phyloP scores from a whole-genome alignment of 2,888 invertebrate genomes.

The Eupithecia subumbrata region DNA sequence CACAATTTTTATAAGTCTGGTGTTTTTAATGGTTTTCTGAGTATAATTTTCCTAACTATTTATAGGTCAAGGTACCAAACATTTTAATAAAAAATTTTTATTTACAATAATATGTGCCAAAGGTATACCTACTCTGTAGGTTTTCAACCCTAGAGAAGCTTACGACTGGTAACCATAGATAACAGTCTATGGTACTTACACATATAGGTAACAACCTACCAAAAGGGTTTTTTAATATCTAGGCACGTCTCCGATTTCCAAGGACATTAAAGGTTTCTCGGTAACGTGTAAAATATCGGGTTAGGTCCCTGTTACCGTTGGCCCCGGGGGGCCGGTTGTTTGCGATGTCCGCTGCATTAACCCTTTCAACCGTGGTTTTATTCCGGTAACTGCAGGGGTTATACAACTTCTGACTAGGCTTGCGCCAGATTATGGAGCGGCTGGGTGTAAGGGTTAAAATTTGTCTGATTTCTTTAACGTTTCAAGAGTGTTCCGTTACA shows the following conservation, averaged over 20 bases:
- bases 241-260: conserved; percentile 37
- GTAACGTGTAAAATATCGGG: conserved; percentile 58
- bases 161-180: too few species aligned
- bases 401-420: conserved; percentile 36
- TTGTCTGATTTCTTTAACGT: neutral
- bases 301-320: conserved; percentile 44
- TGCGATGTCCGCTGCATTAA: conserved; percentile 65
- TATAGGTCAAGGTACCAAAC: neutral
- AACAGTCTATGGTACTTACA: neutral
- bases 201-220: neutral
- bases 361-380: conserved; percentile 63
- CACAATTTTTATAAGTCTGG: too few species aligned
- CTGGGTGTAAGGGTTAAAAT: neutral
- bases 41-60: neutral
- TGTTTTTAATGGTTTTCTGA: too few species aligned
- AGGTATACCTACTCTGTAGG: neutral
- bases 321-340: conserved; percentile 62
- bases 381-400: conserved; percentile 43
- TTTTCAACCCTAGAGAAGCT: too few species aligned
- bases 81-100: neutral
- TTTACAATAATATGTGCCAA: too few species aligned
- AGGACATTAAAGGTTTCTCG: conserved; percentile 44
- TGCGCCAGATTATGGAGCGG: conserved; percentile 13
- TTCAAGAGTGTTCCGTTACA: neutral
- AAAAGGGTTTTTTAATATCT: neutral